Evolutionary conservation across 1,140 invertebrate species (phyloP).

Genomic region (Phortica variegata): DNA sequence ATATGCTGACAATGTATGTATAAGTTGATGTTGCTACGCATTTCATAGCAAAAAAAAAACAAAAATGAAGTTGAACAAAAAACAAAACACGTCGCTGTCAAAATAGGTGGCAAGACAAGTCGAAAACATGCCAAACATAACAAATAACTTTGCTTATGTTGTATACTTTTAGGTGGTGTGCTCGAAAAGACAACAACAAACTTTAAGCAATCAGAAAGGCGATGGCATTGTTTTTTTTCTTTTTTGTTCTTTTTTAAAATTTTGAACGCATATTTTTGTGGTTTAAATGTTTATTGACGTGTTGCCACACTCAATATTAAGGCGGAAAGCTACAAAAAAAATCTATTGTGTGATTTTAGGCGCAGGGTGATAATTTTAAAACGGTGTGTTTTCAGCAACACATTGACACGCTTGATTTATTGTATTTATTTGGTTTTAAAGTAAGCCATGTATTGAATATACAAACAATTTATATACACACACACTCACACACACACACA

Average conservation of each 20-base stretch:
- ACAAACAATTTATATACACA: too few relatives aligned
- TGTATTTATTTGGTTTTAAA: too few relatives aligned
- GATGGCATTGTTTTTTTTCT: too few relatives aligned
- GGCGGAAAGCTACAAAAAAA: too few relatives aligned
- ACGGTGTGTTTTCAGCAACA: too few relatives aligned
- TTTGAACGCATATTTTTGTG: not conserved
- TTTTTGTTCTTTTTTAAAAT: too few relatives aligned
- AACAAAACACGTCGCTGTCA: not conserved
- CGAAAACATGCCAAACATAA: slow-evolving; percentile 41
- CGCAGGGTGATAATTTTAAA: not conserved
- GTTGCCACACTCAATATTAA: too few relatives aligned
- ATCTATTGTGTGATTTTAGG: slow-evolving; percentile 4
- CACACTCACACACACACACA: too few relatives aligned
- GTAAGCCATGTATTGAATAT: too few relatives aligned
- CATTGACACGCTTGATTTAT: slow-evolving; percentile 30
- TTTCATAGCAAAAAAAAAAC: slow-evolving; percentile 3
- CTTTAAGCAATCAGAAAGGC: not conserved
- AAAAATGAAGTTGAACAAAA: too few relatives aligned
- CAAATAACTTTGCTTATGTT: slow-evolving; percentile 48
- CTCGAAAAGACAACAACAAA: not conserved
- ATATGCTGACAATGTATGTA: slow-evolving; percentile 49
- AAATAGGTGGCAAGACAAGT: slow-evolving; percentile 3
- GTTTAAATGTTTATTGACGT: not conserved
- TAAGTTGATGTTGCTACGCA: slow-evolving; percentile 27
- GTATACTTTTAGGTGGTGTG: not conserved